A percentile compares a stretch with the other conserved stretches of the same genome.
phyloP scores from a whole-genome alignment of 2,113 vertebrate genomes.

The Strix aluco region DNA sequence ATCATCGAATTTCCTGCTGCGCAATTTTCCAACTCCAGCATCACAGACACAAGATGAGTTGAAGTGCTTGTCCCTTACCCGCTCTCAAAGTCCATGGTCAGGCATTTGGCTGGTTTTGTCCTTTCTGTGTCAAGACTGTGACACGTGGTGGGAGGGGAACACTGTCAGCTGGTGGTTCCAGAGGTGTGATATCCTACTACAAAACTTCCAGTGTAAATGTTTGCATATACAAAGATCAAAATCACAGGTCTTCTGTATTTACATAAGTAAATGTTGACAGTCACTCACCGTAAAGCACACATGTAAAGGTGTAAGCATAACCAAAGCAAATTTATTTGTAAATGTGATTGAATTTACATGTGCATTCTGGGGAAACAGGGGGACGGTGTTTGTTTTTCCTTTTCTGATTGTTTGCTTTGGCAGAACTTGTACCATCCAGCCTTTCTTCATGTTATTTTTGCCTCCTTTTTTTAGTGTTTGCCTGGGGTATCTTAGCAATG shows the following conservation, averaged over 20 bases:
- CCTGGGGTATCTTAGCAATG: neutral
- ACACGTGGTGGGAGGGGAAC: neutral
- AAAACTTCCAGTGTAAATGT: constrained; percentile 50
- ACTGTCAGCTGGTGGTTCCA: constrained; percentile 13
- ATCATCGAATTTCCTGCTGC: neutral
- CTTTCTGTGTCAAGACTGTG: neutral
- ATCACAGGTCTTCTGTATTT: constrained; percentile 39
- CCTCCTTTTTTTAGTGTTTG: neutral
- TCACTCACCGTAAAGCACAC: constrained; percentile 33
- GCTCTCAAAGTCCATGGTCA: neutral
- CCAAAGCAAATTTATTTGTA: constrained; percentile 55
- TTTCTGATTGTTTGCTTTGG: constrained; percentile 44
- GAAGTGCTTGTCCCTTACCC: neutral
- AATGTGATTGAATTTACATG: constrained; percentile 48
- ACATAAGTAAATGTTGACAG: constrained; percentile 65
- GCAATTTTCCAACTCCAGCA: neutral
- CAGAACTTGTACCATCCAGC: constrained; percentile 2
- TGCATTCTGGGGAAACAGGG: neutral
- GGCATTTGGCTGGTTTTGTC: neutral
- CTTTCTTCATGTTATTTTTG: constrained; percentile 25
- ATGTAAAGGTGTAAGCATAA: constrained; percentile 52
- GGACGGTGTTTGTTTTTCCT: constrained; percentile 37
- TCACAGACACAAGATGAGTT: neutral
- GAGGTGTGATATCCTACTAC: constrained; percentile 37
- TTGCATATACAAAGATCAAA: constrained; percentile 61